Evolutionary conservation across 2,888 invertebrate species (phyloP).

Genomic region (Crioceris asparagi): DNA sequence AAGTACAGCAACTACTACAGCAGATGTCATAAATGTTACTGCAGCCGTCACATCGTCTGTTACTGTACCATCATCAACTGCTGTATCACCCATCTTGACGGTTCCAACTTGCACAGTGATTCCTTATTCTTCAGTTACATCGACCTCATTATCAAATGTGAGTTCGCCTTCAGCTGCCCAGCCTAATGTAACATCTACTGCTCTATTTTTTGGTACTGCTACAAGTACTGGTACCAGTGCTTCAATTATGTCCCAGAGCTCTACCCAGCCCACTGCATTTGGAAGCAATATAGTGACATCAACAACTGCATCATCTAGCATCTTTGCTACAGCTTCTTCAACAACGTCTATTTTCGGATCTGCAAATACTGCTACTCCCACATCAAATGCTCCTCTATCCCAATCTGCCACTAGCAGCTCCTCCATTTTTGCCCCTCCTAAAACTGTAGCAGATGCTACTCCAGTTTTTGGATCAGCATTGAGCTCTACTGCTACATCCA

Average conservation of each 20-base stretch:
- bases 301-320: conserved; percentile 7
- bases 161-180: not conserved
- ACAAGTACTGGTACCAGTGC: not conserved
- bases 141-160: not conserved
- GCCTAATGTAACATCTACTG: not conserved
- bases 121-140: not conserved
- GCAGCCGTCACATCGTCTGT: no score
- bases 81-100: no score
- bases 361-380: not conserved
- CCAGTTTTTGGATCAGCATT: conserved; percentile 32
- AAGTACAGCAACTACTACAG: no score
- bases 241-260: no score
- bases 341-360: not conserved
- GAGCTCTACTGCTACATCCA: not conserved
- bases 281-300: not conserved
- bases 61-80: no score
- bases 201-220: not conserved
- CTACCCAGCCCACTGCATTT: not conserved
- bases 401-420: not conserved
- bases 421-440: not conserved
- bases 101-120: no score
- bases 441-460: conserved; percentile 21
- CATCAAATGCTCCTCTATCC: not conserved
- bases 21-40: no score
- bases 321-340: conserved; percentile 10